A percentile compares a stretch with the other conserved stretches of the same genome.
phyloP scores from a whole-genome alignment of 2,113 vertebrate genomes.

The Hirundichthys speculiger region DNA sequence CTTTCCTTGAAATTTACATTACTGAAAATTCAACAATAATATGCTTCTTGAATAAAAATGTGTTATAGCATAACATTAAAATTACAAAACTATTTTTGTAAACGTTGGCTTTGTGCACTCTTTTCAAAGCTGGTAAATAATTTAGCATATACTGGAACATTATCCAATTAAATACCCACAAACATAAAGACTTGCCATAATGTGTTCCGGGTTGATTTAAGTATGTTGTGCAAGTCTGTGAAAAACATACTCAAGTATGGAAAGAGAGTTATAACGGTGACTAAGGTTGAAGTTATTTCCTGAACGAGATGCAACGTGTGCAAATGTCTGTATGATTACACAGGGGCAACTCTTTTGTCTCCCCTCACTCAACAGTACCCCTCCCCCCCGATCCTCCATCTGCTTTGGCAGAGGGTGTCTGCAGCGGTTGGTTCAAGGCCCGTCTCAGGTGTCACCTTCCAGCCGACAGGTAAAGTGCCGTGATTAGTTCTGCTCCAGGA shows the following conservation, averaged over 20 bases:
- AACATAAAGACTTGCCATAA: too few relatives aligned
- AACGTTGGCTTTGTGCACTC: too few relatives aligned
- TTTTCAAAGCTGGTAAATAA: too few relatives aligned
- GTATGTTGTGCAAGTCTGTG: background rate
- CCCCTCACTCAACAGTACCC: conserved; percentile 18
- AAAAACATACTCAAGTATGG: background rate
- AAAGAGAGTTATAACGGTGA: conserved; percentile 2
- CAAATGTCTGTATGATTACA: conserved; percentile 27
- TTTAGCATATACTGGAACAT: too few relatives aligned
- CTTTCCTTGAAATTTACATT: too few relatives aligned
- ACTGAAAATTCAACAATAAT: too few relatives aligned
- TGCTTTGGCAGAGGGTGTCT: conserved; percentile 34
- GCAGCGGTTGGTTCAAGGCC: conserved; percentile 33
- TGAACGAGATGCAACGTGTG: conserved; percentile 32
- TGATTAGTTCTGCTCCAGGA: conserved; percentile 74
- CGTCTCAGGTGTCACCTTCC: conserved; percentile 75
- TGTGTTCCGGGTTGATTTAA: background rate
- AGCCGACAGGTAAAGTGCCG: conserved; percentile 76
- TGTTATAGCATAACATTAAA: too few relatives aligned
- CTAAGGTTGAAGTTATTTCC: conserved; percentile 17
- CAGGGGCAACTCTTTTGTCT: conserved; percentile 43
- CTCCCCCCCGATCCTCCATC: conserved; percentile 15
- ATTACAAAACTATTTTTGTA: too few relatives aligned
- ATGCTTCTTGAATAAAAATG: too few relatives aligned
- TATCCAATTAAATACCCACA: background rate